Conservation (phyloP, 2,888 invertebrate species). For the Ryuthela nishihirai region DNA sequence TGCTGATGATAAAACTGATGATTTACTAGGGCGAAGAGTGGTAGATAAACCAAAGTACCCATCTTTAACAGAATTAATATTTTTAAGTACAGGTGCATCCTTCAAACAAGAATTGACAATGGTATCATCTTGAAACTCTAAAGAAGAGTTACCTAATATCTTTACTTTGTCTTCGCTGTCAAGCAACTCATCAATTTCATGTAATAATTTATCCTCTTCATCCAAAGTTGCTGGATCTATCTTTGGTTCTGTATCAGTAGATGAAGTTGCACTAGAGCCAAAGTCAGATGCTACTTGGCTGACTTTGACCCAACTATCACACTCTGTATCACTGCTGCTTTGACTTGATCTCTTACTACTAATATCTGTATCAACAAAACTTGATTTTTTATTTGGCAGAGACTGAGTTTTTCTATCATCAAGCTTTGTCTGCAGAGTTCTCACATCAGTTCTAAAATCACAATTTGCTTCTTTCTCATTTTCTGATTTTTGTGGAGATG, state of each 20-base stretch:
- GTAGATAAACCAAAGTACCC: slow-evolving; percentile 18
- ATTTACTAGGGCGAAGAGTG: slow-evolving; percentile 19
- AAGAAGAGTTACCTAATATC: slow-evolving; percentile 12
- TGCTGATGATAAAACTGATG: slow-evolving; percentile 15
- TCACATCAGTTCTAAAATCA: too few relatives aligned
- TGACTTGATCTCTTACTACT: slow-evolving; percentile 25
- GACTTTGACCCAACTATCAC: slow-evolving; percentile 34
- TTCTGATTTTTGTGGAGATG: too few relatives aligned
- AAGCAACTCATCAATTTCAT: slow-evolving; percentile 27
- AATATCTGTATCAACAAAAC: slow-evolving; percentile 20
- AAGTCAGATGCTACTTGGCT: slow-evolving; percentile 31
- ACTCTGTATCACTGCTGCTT: slow-evolving; percentile 31
- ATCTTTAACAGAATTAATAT: slow-evolving; percentile 18
- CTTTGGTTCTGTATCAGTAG: slow-evolving; percentile 22
- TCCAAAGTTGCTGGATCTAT: not conserved
- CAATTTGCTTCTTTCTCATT: too few relatives aligned
- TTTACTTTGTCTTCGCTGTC: slow-evolving; percentile 19
- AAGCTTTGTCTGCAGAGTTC: too few relatives aligned
- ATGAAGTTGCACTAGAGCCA: slow-evolving; percentile 33
- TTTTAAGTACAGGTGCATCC: not conserved
- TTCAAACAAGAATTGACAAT: not conserved
- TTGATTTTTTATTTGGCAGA: slow-evolving; percentile 11
- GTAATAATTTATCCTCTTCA: slow-evolving; percentile 26
- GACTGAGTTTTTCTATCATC: slow-evolving; percentile 4
- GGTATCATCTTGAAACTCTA: slow-evolving; percentile 22